Conservation (phyloP, 2,888 invertebrate species). For the Hybos culiciformis region DNA sequence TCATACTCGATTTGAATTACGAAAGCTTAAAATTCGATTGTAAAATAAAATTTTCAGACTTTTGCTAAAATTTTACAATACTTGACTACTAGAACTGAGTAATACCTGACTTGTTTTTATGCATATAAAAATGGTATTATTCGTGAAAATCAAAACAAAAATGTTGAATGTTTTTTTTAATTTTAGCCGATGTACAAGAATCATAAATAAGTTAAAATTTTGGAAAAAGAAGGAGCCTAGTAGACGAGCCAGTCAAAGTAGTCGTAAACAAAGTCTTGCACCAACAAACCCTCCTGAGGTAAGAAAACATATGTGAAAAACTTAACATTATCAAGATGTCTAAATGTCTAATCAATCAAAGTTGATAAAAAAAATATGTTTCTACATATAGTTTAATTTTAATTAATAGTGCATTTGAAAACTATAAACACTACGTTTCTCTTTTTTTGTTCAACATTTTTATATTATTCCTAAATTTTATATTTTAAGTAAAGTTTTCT, state of each 20-base stretch:
- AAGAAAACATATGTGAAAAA: too few relatives aligned
- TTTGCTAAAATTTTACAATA: too few relatives aligned
- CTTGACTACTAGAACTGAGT: too few relatives aligned
- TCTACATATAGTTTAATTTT: too few relatives aligned
- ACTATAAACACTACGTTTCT: not conserved
- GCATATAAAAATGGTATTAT: not conserved
- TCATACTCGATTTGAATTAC: not conserved
- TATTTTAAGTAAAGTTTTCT: not conserved
- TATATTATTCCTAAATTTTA: not conserved
- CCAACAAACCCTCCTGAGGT: conserved; percentile 52
- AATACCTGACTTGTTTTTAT: too few relatives aligned
- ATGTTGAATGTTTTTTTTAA: conserved; percentile 9
- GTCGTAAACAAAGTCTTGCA: conserved; percentile 52
- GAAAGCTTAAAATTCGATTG: too few relatives aligned
- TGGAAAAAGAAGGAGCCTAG: conserved; percentile 39
- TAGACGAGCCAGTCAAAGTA: conserved; percentile 48
- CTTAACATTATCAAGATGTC: too few relatives aligned
- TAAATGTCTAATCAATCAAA: too few relatives aligned
- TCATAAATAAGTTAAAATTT: conserved; percentile 31
- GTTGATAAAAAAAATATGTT: too few relatives aligned
- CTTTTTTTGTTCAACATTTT: not conserved
- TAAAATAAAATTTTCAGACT: too few relatives aligned
- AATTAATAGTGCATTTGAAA: too few relatives aligned
- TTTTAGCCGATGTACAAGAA: conserved; percentile 30
- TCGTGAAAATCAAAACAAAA: not conserved